Evolutionary conservation across 1,140 invertebrate species (phyloP).

Genomic region (Mactra quadrangularis): DNA sequence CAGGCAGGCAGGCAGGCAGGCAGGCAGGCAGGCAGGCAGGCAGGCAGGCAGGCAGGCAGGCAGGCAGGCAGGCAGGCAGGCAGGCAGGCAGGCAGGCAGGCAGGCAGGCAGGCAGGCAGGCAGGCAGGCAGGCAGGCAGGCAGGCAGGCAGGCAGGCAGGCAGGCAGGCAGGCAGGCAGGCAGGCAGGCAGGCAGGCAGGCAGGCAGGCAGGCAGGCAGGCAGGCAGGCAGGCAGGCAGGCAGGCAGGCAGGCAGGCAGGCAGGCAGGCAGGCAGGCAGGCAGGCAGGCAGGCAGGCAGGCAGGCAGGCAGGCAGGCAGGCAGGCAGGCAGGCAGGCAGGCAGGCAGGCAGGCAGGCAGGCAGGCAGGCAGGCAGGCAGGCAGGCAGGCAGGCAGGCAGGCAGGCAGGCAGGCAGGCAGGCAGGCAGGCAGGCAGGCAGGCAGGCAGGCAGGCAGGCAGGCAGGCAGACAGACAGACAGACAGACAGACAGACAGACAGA

Average conservation of each 20-base stretch:
- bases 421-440: constrained; percentile 8
- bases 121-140: constrained; percentile 13
- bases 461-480: constrained; percentile 23
- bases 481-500: constrained; percentile 25
- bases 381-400: constrained; percentile 3
- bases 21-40: constrained; percentile 15
- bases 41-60: constrained; percentile 1
- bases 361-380: constrained; percentile 10
- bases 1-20: constrained; percentile 20
- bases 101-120: constrained; percentile 12
- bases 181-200: constrained; percentile 10
- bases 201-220: neutral
- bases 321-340: constrained; percentile 13
- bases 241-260: constrained; percentile 11
- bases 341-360: constrained; percentile 13
- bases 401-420: constrained; percentile 12
- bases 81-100: constrained; percentile 9
- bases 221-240: constrained; percentile 7
- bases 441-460: constrained; percentile 4
- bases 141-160: constrained; percentile 19
- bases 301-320: constrained; percentile 6
- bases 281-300: constrained; percentile 12
- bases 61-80: constrained; percentile 13
- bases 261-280: constrained; percentile 8
- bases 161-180: constrained; percentile 17